A percentile compares a stretch with the other conserved stretches of the same genome.
Evolutionary conservation across 2,888 invertebrate species (phyloP).

Genomic region (Polymixis lichenea): DNA sequence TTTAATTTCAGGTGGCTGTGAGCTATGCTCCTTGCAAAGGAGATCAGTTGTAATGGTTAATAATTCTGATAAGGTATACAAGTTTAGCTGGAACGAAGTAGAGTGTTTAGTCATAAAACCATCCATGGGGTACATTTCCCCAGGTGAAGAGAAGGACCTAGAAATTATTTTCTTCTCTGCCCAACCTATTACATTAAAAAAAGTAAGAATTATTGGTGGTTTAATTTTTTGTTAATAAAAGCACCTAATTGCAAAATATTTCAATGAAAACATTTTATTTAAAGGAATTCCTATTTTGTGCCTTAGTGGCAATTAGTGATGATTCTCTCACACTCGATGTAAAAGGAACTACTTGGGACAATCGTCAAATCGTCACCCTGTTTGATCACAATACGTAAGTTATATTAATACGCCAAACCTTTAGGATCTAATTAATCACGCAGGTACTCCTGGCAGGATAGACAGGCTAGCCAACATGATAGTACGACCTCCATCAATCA

Average conservation of each 20-base stretch:
- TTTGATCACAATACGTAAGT: constrained; percentile 81
- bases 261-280: constrained; percentile 44
- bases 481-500: not conserved
- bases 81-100: constrained; percentile 81
- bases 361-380: constrained; percentile 83
- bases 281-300: constrained; percentile 79
- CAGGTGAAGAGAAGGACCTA: constrained; percentile 87
- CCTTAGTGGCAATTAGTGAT: constrained; percentile 78
- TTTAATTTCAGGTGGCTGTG: constrained; percentile 81
- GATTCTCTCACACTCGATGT: constrained; percentile 79
- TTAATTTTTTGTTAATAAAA: not conserved
- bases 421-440: not conserved
- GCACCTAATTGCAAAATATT: not conserved
- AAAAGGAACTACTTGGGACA: constrained; percentile 85
- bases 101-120: constrained; percentile 82
- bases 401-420: not conserved
- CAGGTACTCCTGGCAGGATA: not conserved
- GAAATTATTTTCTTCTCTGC: constrained; percentile 83
- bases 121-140: constrained; percentile 85
- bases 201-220: constrained; percentile 69
- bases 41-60: constrained; percentile 84
- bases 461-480: not conserved
- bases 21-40: constrained; percentile 79
- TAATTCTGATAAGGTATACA: constrained; percentile 87
- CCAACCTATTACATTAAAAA: constrained; percentile 76